A percentile compares a stretch with the other conserved stretches of the same genome.
Evolutionary conservation across 2,888 invertebrate species (phyloP).

Genomic region (Julus scanicus): DNA sequence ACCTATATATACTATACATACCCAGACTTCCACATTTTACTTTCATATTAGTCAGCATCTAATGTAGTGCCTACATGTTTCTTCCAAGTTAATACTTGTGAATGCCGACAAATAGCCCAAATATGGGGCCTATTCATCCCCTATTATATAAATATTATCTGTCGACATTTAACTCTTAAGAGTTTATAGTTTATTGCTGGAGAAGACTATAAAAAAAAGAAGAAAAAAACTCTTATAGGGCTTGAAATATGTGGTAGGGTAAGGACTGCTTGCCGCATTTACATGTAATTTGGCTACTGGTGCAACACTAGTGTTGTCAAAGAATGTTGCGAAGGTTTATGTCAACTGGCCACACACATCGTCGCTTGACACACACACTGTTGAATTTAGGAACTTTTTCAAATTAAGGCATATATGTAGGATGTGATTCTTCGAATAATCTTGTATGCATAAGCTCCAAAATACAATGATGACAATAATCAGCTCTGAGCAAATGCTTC

Average conservation of each 20-base stretch:
- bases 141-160: conserved; percentile 36
- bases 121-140: conserved; percentile 15
- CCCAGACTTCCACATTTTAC: neutral
- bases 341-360: conserved; percentile 19
- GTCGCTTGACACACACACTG: neutral
- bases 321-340: neutral
- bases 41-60: conserved; percentile 39
- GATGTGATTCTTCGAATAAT: too few relatives aligned
- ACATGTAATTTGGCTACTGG: conserved; percentile 36
- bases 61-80: neutral
- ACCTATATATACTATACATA: neutral
- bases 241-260: neutral
- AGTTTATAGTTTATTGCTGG: neutral
- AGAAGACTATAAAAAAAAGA: neutral
- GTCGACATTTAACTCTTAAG: neutral
- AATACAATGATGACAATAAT: too few relatives aligned
- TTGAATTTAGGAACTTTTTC: neutral
- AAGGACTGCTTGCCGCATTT: neutral
- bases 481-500: neutral
- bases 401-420: too few relatives aligned
- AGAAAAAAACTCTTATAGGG: neutral
- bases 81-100: neutral
- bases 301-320: conserved; percentile 34
- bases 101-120: conserved; percentile 31
- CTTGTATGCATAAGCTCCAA: too few relatives aligned